phyloP scores from a whole-genome alignment of 2,113 vertebrate species.

The Mirounga angustirostris region DNA sequence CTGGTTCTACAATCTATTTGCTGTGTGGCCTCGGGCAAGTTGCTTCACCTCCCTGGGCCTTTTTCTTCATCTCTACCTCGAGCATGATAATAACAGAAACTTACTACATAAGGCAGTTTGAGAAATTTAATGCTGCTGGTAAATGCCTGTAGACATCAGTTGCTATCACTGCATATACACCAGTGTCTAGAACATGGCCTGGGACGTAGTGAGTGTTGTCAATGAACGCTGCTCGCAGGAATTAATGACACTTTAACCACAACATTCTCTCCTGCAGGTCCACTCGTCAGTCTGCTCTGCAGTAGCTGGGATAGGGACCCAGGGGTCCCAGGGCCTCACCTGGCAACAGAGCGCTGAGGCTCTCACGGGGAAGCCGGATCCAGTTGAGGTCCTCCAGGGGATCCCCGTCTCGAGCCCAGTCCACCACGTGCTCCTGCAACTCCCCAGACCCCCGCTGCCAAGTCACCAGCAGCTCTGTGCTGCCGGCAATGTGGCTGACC shows the following conservation, averaged over 20 bases:
- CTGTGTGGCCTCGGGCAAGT: not conserved
- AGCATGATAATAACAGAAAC: not conserved
- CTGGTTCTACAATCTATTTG: not conserved
- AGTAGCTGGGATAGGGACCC: not conserved
- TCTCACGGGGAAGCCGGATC: conserved; percentile 38
- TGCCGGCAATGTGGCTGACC: not conserved
- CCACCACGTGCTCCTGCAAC: conserved; percentile 69
- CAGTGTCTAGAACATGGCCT: not conserved
- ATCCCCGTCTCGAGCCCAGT: conserved; percentile 69
- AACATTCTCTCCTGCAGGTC: not conserved
- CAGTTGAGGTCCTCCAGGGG: conserved; percentile 42
- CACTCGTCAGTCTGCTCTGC: not conserved
- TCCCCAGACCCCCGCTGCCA: conserved; percentile 61
- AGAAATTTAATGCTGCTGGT: not conserved
- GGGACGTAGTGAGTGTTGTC: not conserved
- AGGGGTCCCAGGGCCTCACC: conserved; percentile 50
- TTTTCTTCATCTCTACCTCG: not conserved
- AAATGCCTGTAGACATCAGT: not conserved
- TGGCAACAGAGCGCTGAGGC: conserved; percentile 54
- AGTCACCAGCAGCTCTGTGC: conserved; percentile 62
- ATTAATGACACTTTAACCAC: not conserved
- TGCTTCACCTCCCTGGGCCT: not conserved
- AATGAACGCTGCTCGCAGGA: not conserved
- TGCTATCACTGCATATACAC: not conserved
- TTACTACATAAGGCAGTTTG: not conserved